phyloP scores from a whole-genome alignment of 2,888 invertebrate species.

The Lepidonotus clava region DNA sequence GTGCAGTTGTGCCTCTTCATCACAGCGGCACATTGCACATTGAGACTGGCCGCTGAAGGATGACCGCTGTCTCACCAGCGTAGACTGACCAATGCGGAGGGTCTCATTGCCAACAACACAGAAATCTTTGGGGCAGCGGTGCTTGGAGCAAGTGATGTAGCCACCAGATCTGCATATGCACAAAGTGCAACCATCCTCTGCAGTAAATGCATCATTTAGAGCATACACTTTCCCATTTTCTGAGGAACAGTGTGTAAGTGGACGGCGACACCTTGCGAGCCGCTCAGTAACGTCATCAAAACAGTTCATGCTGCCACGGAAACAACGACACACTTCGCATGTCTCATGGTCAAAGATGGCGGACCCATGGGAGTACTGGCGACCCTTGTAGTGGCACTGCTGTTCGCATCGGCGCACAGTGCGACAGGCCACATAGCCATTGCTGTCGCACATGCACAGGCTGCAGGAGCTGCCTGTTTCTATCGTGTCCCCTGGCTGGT shows the following conservation, averaged over 20 bases:
- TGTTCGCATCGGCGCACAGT: background rate
- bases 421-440: slow-evolving; percentile 36
- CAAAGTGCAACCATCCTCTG: slow-evolving; percentile 21
- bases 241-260: background rate
- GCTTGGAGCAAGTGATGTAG: slow-evolving; percentile 33
- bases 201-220: background rate
- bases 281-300: background rate
- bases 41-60: slow-evolving; percentile 23
- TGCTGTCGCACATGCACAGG: background rate
- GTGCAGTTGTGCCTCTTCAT: background rate
- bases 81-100: background rate
- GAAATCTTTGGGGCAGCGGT: background rate
- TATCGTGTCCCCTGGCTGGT: background rate
- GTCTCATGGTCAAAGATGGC: slow-evolving; percentile 31
- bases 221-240: background rate
- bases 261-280: background rate
- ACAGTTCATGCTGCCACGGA: slow-evolving; percentile 8
- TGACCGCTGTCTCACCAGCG: background rate
- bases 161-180: background rate
- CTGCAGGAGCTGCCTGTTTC: background rate
- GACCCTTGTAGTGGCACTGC: slow-evolving; percentile 42
- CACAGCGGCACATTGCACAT: slow-evolving; percentile 19
- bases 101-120: slow-evolving; percentile 12
- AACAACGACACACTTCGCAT: slow-evolving; percentile 25
- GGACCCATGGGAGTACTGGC: background rate